These are phyloP conservation scores for Hydrochoerus hydrochaeris DNA, from an alignment of 2,113 vertebrate species.

Conservation along the genomic window DNA sequence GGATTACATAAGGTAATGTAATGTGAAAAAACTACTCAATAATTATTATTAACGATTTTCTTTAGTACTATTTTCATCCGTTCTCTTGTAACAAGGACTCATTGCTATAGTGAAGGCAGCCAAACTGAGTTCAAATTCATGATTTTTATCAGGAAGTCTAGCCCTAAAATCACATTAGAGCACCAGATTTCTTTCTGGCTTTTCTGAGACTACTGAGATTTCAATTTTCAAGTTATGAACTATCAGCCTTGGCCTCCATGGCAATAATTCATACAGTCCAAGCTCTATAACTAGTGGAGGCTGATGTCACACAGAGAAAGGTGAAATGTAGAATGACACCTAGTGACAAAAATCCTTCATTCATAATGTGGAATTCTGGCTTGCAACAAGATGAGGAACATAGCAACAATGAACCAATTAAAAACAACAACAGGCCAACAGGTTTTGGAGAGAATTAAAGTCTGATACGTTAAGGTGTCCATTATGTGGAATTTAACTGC, in stretches of 20 bases:
- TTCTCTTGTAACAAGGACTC: neutral
- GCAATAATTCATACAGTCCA: neutral
- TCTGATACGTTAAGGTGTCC: neutral
- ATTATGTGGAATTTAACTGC: neutral
- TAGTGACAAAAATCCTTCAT: neutral
- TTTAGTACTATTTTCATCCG: neutral
- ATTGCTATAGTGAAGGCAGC: neutral
- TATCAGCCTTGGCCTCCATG: neutral
- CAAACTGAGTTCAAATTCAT: neutral
- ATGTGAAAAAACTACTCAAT: neutral
- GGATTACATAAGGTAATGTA: neutral
- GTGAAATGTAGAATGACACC: neutral
- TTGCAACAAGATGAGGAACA: neutral
- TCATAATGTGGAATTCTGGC: neutral
- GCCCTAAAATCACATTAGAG: neutral
- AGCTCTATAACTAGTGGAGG: neutral
- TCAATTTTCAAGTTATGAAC: neutral
- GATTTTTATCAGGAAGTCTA: neutral
- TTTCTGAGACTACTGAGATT: neutral
- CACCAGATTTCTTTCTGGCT: neutral
- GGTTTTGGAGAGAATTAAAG: neutral
- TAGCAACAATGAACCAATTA: neutral
- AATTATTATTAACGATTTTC: neutral
- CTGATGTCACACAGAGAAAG: neutral
- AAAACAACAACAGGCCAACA: neutral